phyloP scores from a whole-genome alignment of 2,888 invertebrate genomes.

The Taphrorychus bicolor region DNA sequence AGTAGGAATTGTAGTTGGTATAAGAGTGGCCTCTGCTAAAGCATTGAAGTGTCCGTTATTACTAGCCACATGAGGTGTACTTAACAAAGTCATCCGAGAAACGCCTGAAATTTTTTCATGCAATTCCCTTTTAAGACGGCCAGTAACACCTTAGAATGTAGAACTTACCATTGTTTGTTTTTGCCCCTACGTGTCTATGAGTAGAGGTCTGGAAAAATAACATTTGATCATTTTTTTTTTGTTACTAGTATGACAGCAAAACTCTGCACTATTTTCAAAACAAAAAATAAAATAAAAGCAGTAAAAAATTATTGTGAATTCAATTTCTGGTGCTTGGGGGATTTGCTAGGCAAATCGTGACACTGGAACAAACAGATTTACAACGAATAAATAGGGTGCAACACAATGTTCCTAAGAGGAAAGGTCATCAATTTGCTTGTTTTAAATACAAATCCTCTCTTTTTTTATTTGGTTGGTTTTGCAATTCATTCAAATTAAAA shows the following conservation, averaged over 20 bases:
- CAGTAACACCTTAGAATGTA: too few relatives aligned
- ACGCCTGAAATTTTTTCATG: background rate
- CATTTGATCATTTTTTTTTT: constrained; percentile 17
- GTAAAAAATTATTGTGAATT: background rate
- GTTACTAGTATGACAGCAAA: too few relatives aligned
- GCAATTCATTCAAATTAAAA: too few relatives aligned
- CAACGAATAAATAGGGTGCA: too few relatives aligned
- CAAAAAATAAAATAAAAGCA: background rate
- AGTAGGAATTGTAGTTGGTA: constrained; percentile 41
- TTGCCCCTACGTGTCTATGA: constrained; percentile 55
- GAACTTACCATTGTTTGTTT: constrained; percentile 53
- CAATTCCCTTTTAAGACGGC: too few relatives aligned
- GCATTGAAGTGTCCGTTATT: constrained; percentile 50
- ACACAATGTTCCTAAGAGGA: too few relatives aligned
- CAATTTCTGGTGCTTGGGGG: background rate
- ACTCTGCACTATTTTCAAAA: background rate
- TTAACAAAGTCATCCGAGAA: background rate
- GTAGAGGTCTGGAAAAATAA: constrained; percentile 61
- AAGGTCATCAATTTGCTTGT: too few relatives aligned
- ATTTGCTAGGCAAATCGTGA: background rate
- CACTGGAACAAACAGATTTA: too few relatives aligned
- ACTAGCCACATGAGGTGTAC: constrained; percentile 43
- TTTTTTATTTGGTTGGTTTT: too few relatives aligned
- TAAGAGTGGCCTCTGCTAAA: constrained; percentile 25
- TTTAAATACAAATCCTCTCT: too few relatives aligned